Evolutionary conservation across 2,888 invertebrate species (phyloP).

Genomic region (Dinocampus coccinellae): DNA sequence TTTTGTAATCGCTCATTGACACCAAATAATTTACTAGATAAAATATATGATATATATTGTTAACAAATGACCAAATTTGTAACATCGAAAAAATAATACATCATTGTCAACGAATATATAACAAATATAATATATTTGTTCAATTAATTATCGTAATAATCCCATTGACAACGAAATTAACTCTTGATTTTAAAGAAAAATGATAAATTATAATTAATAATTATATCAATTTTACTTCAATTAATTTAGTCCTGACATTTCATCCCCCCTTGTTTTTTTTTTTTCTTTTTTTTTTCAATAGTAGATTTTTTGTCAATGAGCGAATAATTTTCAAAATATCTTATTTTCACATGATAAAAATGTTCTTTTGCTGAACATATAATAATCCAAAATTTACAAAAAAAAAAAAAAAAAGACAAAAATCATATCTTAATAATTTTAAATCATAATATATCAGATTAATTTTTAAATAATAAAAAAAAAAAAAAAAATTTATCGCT

Average conservation of each 20-base stretch:
- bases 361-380: background rate
- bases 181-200: background rate
- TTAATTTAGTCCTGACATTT: background rate
- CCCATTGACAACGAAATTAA: constrained; percentile 54
- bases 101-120: constrained; percentile 54
- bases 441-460: background rate
- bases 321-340: background rate
- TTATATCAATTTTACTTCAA: background rate
- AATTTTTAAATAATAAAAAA: too few relatives aligned
- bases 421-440: background rate
- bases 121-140: constrained; percentile 25
- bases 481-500: constrained; percentile 5
- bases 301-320: background rate
- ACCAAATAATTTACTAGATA: background rate
- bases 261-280: too few relatives aligned
- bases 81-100: constrained; percentile 53
- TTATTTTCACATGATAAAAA: background rate
- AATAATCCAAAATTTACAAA: too few relatives aligned
- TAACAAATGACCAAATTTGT: constrained; percentile 48
- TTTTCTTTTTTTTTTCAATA: background rate
- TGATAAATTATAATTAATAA: background rate
- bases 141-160: constrained; percentile 35
- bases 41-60: constrained; percentile 20
- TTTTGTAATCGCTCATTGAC: background rate
- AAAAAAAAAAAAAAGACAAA: too few relatives aligned